A percentile compares a stretch with the other conserved stretches of the same genome.
phyloP scores from a whole-genome alignment of 1,140 invertebrate species.

The Drosophila burlai region DNA sequence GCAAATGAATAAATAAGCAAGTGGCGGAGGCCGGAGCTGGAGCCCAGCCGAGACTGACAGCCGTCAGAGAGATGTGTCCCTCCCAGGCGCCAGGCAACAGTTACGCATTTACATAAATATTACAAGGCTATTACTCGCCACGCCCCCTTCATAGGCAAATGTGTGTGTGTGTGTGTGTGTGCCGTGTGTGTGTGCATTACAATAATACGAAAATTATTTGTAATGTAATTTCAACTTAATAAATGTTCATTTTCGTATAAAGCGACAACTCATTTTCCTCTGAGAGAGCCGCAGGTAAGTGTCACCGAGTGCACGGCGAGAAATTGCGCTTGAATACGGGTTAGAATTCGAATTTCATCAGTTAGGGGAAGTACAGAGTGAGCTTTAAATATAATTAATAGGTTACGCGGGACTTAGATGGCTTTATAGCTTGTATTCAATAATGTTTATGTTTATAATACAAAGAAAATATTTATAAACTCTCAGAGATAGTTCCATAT shows the following conservation, averaged over 20 bases:
- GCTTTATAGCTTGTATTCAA: too few relatives aligned
- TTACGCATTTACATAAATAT: slow-evolving; percentile 80
- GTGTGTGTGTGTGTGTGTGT: too few relatives aligned
- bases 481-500: neutral
- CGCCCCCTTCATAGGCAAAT: slow-evolving; percentile 32
- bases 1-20: slow-evolving; percentile 79
- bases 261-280: slow-evolving; percentile 50
- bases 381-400: too few relatives aligned
- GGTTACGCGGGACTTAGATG: too few relatives aligned
- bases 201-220: slow-evolving; percentile 81
- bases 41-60: slow-evolving; percentile 17
- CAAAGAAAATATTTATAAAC: neutral
- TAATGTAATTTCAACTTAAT: slow-evolving; percentile 83
- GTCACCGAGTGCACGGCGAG: slow-evolving; percentile 2
- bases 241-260: slow-evolving; percentile 75
- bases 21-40: slow-evolving; percentile 22
- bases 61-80: neutral
- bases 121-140: slow-evolving; percentile 71
- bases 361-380: too few relatives aligned
- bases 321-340: neutral
- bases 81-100: slow-evolving; percentile 38
- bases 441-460: neutral
- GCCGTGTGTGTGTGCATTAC: slow-evolving; percentile 52
- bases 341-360: neutral
- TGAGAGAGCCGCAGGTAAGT: slow-evolving; percentile 23